Conservation (phyloP, 2,797 vertebrate genomes). For the Danio jaintianensis region DNA sequence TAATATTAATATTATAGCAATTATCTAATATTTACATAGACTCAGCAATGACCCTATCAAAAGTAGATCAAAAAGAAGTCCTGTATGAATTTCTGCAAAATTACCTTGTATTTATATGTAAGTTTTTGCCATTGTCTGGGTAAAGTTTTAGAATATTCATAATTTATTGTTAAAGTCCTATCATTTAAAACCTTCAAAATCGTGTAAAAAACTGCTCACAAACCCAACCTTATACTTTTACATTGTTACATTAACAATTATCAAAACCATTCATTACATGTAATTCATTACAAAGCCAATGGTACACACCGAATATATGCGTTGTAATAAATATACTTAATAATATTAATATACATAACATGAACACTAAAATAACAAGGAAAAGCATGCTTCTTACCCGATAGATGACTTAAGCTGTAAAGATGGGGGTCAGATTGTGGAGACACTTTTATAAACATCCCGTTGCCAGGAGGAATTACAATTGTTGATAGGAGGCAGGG, state of each 20-base stretch:
- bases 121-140: neutral
- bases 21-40: neutral
- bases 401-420: neutral
- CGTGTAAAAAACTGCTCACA: neutral
- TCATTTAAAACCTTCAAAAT: neutral
- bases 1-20: neutral
- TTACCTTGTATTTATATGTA: neutral
- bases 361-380: neutral
- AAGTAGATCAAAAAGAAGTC: neutral
- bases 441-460: constrained; percentile 67
- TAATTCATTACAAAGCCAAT: neutral
- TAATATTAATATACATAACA: neutral
- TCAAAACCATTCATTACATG: neutral
- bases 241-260: neutral
- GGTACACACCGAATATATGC: neutral
- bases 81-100: neutral
- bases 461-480: constrained; percentile 57
- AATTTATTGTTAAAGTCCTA: neutral
- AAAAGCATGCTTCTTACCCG: constrained; percentile 21
- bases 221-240: neutral
- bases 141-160: neutral
- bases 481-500: constrained; percentile 64
- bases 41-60: too few species aligned
- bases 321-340: neutral
- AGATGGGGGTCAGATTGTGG: neutral